A percentile compares a stretch with the other conserved stretches of the same genome.
Conservation (phyloP, 1,140 invertebrate genomes). For the Reticulitermes speratus region DNA sequence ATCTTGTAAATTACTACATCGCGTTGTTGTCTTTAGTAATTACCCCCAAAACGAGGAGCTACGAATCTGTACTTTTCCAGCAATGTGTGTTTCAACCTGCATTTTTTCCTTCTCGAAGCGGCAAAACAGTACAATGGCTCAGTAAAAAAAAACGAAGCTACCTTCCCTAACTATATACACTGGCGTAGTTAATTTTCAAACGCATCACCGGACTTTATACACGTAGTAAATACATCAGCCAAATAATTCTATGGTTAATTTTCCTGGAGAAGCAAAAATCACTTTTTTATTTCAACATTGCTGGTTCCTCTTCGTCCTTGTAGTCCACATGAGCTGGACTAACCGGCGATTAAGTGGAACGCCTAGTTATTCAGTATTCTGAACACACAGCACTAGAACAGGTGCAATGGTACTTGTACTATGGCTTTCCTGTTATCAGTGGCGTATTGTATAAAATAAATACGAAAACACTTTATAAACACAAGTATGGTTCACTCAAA, state of each 20-base stretch:
- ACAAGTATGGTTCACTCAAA: no score
- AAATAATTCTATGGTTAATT: constrained; percentile 6
- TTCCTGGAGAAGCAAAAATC: not conserved
- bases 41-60: not conserved
- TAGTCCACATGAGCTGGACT: not conserved
- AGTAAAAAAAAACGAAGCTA: not conserved
- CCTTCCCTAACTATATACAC: not conserved
- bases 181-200: not conserved
- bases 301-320: not conserved
- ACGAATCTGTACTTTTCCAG: not conserved
- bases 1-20: not conserved
- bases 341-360: constrained; percentile 2
- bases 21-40: not conserved
- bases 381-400: not conserved
- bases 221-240: not conserved
- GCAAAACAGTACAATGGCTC: not conserved
- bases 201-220: not conserved
- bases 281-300: not conserved
- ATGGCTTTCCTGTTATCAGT: not conserved
- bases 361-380: not conserved
- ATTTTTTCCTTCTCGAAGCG: not conserved
- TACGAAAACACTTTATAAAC: no score
- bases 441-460: not conserved
- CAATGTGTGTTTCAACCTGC: not conserved
- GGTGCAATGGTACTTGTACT: not conserved